Base-by-base conservation (phyloP, 2,888 invertebrate genomes). In the Leptinotarsa peninsularis region DNA sequence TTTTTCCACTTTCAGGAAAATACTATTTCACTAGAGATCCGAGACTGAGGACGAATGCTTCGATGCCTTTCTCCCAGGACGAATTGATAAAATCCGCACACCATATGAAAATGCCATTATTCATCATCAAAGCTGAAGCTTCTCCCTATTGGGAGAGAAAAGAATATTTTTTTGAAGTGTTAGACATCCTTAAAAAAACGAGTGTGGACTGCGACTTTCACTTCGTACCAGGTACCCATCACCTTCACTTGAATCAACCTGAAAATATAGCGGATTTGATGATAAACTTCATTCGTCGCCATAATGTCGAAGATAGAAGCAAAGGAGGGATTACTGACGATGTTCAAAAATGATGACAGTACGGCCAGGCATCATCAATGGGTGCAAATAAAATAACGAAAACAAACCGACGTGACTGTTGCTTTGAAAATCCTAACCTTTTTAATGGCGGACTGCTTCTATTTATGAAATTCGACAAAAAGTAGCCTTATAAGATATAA, bases 161-260 rank as follows among this genome's bases (percentile, higher is more conserved):
- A 79, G 88, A 90, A 71, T 90, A 91, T 81, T 90, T 90, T 69
- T 89, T 91, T 43, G 90, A 91, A 79, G 90, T 91, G 78, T 82
- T 92, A 27, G 90, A 90, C 67, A 84, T 91, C 14, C 85, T 94
- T 43, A 90, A 89, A 73, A 87, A 88, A 74, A 89, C 81, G 76
- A 91, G 92, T 81, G 88, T 88, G 0, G 89, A 91, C 66, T 93
- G 92, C 81, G 91, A 91, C 83, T 90, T 90, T 77, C 90, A 92
- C 73, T 89, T 90, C 76, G 88, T 95, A 0, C 90, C 92, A 18
- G 94, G 94, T 1, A 90, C 90, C 4, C 95, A 95, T 88, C 94
- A 95, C 86, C 90, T 93, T 18, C 95, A 95, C 88, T 90, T 95
- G 76, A 93, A 92, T 80, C 89, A 92, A 79, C 93, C 94, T 2